Base-by-base conservation (phyloP, 1,140 invertebrate species). In the Ganaspis sp. region DNA sequence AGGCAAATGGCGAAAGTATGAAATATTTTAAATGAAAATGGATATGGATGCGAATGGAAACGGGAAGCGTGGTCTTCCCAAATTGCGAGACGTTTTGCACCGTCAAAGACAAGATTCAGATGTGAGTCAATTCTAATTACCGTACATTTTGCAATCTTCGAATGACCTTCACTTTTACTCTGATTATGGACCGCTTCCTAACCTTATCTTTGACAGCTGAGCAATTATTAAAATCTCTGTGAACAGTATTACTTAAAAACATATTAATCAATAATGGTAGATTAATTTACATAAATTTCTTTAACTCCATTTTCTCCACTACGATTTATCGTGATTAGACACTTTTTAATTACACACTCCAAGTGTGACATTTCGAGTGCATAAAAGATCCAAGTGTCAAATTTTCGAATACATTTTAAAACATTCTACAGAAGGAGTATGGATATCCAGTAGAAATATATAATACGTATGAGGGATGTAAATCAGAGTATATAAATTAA, bases 71-170 rank as follows among this genome's bases (percentile, higher is more conserved):
- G 86, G 87, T 77, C 75, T 90, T 64, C 86, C 85, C 74, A 92
- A 64, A 34, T 64, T 64, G 23, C 58, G 58, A 29, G 58, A 92
- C 81, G 87, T 92, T 74, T 89, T 92, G 78, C 84, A 91, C 74
- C 86, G 92, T 73, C 92, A 92, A 84, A 83, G 91, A 77, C 91
- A 92, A 82, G 92, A 92, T 85, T 93, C 92, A 8, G 93, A 94
- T 85, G 93, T 93, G 86, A 92, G 92, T 89, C 76, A 53, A 40
- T 75, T 79, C 58, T 64, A 29, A 64, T 29, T 29, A 64, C 15
- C n/a, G 58, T 64, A 64, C n/a, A 29, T 64, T 64, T 12, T 64
- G 21, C 15, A 26, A 64, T 29, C 8, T 21, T 12, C n/a, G 58
- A 64, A 21, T 64, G 58, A 64, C 58, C 58, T 69, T 37, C 69